These are phyloP conservation scores for Dendrocopos noguchii DNA, from an alignment of 2,113 vertebrate genomes.

Conservation along the genomic window DNA sequence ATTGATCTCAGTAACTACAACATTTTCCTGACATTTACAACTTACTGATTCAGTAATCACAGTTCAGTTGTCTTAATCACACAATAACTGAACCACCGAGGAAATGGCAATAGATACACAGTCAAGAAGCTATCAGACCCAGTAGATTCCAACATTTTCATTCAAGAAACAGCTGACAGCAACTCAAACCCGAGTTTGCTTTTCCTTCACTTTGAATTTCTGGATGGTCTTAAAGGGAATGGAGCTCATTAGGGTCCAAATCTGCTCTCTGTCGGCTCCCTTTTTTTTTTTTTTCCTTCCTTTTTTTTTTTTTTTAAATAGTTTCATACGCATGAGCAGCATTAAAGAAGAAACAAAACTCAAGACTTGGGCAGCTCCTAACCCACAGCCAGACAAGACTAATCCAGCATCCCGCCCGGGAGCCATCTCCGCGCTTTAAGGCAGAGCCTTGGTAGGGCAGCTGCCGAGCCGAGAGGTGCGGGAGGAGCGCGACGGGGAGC, in stretches of 20 bases:
- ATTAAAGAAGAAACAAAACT: background rate
- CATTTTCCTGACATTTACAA: background rate
- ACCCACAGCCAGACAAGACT: background rate
- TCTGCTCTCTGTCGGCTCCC: accelerated
- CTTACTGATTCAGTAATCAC: background rate
- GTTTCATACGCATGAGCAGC: accelerated
- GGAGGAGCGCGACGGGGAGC: background rate
- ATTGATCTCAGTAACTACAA: background rate
- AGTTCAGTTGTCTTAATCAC: background rate
- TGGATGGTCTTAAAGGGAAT: background rate
- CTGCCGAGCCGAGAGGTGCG: background rate
- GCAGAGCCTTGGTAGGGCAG: background rate
- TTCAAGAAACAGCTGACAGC: background rate
- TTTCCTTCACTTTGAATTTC: background rate
- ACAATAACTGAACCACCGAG: background rate
- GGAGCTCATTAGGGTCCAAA: background rate
- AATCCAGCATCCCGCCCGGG: background rate
- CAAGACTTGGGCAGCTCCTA: accelerated
- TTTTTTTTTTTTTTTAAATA: too few relatives aligned
- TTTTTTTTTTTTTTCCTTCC: too few relatives aligned
- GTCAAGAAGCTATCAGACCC: background rate
- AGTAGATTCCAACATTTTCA: background rate
- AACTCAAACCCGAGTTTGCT: background rate
- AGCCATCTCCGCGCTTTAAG: background rate
- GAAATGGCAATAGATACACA: background rate